Base-by-base conservation (phyloP, 2,113 vertebrate species). In the Sapajus apella region DNA sequence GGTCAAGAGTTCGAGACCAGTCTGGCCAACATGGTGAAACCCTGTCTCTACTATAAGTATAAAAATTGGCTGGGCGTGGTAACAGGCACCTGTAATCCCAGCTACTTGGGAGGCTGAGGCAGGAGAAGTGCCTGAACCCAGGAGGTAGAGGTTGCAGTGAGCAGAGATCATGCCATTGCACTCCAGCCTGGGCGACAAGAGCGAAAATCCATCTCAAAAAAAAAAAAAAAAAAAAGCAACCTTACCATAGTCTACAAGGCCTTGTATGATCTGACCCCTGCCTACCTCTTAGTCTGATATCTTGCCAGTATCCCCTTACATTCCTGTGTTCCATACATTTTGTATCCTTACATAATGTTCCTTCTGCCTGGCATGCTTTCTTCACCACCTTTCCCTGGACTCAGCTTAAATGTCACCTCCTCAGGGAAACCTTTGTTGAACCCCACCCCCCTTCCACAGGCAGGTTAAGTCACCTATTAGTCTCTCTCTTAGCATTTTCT, bases 351-450 rank as follows among this genome's bases (percentile, higher is more conserved):
- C 20, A 25, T 76, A 17, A 37, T 76, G 35, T 83, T 95, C 61
- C 50, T 92, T 91, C 47, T 90, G 40, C 73, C 76, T 79, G 40
- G 79, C 72, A 55, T 73, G 52, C 47, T 84, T 66, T 82, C 55
- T 94, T 37, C 20, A 18, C 37, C 20, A 12, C 13, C 3, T 76
- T 88, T 18, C 55, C 18, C 14, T 70, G 40, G n/a, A 52, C 32
- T 85, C n/a, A 61, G 82, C 61, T 93, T 88, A 75, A 92, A 83
- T 92, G 61, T 82, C 75, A 61, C 40, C 75, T 87, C 45, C 75
- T 80, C 32, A 58, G 75, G 77, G 73, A 91, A 91, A 94, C 5
- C 45, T 96, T 89, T 75, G n/a, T n/a, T n/a, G 76, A 89, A 70
- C 30, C 30, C 56, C 16, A 56, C n/a, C 14, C 30, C 37, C 0